Conservation (phyloP, 2,113 vertebrate genomes). For the Nanorana parkeri region DNA sequence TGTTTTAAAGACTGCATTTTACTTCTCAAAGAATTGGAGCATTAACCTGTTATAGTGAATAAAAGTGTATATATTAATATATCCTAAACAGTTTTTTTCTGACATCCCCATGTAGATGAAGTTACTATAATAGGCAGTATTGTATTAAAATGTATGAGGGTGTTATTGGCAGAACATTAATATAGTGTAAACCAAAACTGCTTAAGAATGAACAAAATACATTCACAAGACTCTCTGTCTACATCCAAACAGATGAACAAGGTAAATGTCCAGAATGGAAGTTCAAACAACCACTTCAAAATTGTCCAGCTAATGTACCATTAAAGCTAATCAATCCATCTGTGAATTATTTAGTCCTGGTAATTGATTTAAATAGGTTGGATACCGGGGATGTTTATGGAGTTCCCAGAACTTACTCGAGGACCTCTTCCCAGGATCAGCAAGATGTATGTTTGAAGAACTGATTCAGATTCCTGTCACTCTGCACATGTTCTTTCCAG, state of each 20-base stretch:
- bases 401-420: slow-evolving; percentile 39
- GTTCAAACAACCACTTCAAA: slow-evolving; percentile 2
- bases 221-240: slow-evolving; percentile 4
- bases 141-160: not conserved
- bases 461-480: slow-evolving; percentile 32
- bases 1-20: too few relatives aligned
- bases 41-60: too few relatives aligned
- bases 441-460: slow-evolving; percentile 14
- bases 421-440: slow-evolving; percentile 6
- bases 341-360: slow-evolving; percentile 45
- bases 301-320: slow-evolving; percentile 32
- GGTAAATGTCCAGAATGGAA: slow-evolving; percentile 10
- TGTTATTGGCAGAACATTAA: slow-evolving; percentile 5
- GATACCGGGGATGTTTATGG: slow-evolving; percentile 19
- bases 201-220: not conserved
- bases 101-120: not conserved
- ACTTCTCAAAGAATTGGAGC: too few relatives aligned
- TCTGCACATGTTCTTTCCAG: slow-evolving; percentile 23
- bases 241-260: not conserved
- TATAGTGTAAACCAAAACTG: not conserved
- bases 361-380: slow-evolving; percentile 41
- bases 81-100: too few relatives aligned
- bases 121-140: not conserved
- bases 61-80: too few relatives aligned
- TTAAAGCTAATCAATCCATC: slow-evolving; percentile 45